Evolutionary conservation across 1,140 invertebrate species (phyloP), one percentile per base, ranked within the genome.

Genomic region (Aphis gossypii): DNA sequence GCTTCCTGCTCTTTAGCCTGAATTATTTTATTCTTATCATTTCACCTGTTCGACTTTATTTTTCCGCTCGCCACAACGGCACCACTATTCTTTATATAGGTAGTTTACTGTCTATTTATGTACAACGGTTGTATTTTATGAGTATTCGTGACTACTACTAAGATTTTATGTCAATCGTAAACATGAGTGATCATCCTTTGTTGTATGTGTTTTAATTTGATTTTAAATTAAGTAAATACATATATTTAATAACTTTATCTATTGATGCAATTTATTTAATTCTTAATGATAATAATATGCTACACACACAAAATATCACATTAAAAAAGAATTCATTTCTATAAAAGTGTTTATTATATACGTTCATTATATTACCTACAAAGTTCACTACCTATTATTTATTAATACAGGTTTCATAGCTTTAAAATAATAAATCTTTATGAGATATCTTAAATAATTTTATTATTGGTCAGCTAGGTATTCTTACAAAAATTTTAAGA

Each of bases 111-210:
- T 2, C 60, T 76, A 48, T 30, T 35, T 46, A 25, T 30, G 23
- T 44, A n/a, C 82, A 92, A 82, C 90, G 25, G 82, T 82, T 51
- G 23, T 23, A 68, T 68, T 90, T 82, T 35, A 92, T 51, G 35
- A n/a, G 11, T 60, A 30, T 60, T 76, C 54, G 90, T 91, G 54
- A 68, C 48, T 91, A 14, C 90, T 35, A 7, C 38, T 8, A 76
- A 56, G 4, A 35, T 84, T 76, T 91, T 76, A 91, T 76, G 35
- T 91, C 18, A 92, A 92, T 92, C 18, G 46, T 46, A 46, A 56
- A 90, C 7, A 7, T 91, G n/a, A 44, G 54, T 91, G 38, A n/a
- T 38, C 38, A 41, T 18, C 84, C 25, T 48, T 86, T 86, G 41
- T 86, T 86, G 18, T 86, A 87, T 30, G 30, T 30, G 60, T 76